phyloP scores from a whole-genome alignment of 2,888 invertebrate species.

The Lithophane leautieri region DNA sequence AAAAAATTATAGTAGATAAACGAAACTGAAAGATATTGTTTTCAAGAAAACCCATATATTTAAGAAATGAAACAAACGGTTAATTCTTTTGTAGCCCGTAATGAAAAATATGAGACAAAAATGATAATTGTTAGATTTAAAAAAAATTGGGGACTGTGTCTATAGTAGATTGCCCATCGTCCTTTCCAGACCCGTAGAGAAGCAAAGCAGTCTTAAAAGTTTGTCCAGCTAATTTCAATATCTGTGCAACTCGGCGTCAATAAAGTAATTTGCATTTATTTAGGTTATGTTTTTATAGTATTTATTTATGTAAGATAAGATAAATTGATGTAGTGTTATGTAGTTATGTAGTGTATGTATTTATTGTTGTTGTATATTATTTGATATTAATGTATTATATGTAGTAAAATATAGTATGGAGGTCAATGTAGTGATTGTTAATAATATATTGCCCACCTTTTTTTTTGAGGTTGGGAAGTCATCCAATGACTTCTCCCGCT shows the following conservation, averaged over 20 bases:
- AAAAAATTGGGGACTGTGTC: too few species aligned
- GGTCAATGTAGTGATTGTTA: conserved; percentile 28
- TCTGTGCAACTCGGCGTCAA: conserved; percentile 19
- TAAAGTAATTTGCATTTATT: conserved; percentile 17
- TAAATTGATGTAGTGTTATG: conserved; percentile 13
- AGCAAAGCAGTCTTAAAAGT: background rate
- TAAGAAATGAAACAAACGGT: too few species aligned
- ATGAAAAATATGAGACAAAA: too few species aligned
- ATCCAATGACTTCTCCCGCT: too few species aligned
- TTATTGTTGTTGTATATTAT: conserved; percentile 31
- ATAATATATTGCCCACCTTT: conserved; percentile 37
- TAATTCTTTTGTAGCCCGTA: too few species aligned
- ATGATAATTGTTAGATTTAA: too few species aligned
- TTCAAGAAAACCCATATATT: too few species aligned
- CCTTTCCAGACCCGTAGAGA: background rate
- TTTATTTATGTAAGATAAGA: too few species aligned
- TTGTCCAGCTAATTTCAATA: background rate
- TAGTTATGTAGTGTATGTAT: conserved; percentile 45
- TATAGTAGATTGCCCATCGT: too few species aligned
- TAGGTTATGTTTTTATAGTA: conserved; percentile 24
- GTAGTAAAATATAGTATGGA: conserved; percentile 30
- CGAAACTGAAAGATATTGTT: too few species aligned
- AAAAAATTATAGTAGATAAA: too few species aligned
- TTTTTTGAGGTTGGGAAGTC: too few species aligned
- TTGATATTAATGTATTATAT: conserved; percentile 28